phyloP scores from a whole-genome alignment of 2,888 invertebrate genomes.

The Trichopria drosophilae region DNA sequence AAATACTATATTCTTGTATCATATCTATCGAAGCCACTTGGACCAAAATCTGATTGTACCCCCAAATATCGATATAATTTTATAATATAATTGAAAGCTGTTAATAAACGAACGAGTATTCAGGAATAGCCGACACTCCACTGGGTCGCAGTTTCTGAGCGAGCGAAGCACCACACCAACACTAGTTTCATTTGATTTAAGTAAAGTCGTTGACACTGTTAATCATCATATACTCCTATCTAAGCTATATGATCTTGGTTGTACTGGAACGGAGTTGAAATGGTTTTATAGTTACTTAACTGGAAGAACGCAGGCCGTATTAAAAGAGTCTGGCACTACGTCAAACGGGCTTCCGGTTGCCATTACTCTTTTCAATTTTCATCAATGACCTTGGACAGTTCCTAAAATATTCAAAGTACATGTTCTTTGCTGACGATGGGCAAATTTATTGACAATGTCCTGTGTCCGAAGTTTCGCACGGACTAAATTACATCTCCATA shows the following conservation, averaged over 20 bases:
- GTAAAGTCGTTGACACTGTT: conserved; percentile 3
- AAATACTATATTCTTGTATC: no score
- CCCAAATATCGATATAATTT: no score
- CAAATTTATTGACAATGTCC: conserved; percentile 17
- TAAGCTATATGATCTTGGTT: neutral
- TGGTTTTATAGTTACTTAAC: conserved; percentile 10
- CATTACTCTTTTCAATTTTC: conserved; percentile 5
- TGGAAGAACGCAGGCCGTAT: no score
- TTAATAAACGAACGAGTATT: neutral
- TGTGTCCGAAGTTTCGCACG: no score
- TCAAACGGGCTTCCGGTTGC: neutral
- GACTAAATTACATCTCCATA: no score
- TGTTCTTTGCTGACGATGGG: conserved; percentile 14
- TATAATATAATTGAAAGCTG: no score
- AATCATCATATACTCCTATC: neutral
- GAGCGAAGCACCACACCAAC: no score
- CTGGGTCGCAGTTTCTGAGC: no score
- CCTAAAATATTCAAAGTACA: conserved; percentile 1
- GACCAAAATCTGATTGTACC: no score
- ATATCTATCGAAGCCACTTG: no score
- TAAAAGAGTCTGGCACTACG: neutral
- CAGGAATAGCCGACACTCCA: no score
- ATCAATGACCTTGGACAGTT: conserved; percentile 2
- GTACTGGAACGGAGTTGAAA: neutral
- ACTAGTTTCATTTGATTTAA: no score